A percentile compares a stretch with the other conserved stretches of the same genome.
Conservation (phyloP, 2,113 vertebrate genomes). For the Cyanistes caeruleus region DNA sequence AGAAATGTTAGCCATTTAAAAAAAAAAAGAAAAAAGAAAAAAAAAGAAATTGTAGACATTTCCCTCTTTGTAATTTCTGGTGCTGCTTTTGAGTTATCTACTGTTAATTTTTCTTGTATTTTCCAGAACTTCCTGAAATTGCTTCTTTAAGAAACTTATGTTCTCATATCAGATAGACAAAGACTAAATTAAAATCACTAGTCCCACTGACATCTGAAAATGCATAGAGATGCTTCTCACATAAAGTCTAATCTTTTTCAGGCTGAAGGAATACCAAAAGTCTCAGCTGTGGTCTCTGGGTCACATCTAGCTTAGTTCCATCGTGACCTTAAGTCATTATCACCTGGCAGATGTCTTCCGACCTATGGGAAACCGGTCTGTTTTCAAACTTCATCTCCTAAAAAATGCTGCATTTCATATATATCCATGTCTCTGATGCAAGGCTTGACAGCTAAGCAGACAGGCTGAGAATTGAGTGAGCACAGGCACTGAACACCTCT, state of each 20-base stretch:
- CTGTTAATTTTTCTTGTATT: not conserved
- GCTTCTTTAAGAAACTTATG: not conserved
- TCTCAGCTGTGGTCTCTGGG: not conserved
- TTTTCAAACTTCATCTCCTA: not conserved
- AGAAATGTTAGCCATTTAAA: not conserved
- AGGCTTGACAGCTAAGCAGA: not conserved
- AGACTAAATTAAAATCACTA: not conserved
- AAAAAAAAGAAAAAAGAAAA: too few relatives aligned
- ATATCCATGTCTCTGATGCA: not conserved
- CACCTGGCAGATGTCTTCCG: not conserved
- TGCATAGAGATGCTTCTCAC: not conserved
- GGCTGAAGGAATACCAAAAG: not conserved
- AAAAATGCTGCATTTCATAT: not conserved
- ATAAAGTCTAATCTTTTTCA: not conserved
- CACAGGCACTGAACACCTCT: not conserved
- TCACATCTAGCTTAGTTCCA: not conserved
- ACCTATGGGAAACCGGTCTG: not conserved
- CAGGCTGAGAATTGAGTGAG: not conserved
- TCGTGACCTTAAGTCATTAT: not conserved
- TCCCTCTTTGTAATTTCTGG: not conserved
- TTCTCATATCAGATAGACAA: not conserved
- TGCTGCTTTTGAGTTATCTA: not conserved
- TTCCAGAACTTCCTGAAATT: not conserved
- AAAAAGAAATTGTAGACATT: not conserved
- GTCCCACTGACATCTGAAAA: not conserved